Evolutionary conservation across 2,113 vertebrate species (phyloP), one percentile per base, ranked within the genome.

Genomic region (Entelurus aequoreus): DNA sequence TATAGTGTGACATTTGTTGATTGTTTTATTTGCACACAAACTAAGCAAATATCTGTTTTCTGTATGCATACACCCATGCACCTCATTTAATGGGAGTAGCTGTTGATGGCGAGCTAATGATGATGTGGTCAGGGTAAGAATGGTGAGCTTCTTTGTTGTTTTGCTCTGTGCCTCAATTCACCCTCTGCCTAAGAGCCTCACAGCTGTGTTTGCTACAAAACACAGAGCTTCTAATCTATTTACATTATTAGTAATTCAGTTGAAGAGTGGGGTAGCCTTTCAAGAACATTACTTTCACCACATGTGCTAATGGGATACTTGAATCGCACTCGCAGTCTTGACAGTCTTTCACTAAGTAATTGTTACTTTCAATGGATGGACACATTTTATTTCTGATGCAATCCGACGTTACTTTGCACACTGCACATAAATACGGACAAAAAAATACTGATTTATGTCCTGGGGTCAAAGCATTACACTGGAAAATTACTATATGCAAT

Each of bases 51-150:
- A 49, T 79, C 49, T 69, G 10, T 69, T 58, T 68, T 65, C 64
- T 9, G 14, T 62, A 10, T 44, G 19, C 51, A 51, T 65, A 57
- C 37, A 68, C 54, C 63, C 19, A 54, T 66, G 49, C 68, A 68
- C 47, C 51, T 54, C 52, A 52, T 66, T 64, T 80, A 51, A 69
- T 64, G 54, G 60, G 47, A 69, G 51, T 53, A 55, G 63, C 40
- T 69, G 62, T 48, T 77, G 63, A 71, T 75, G 54, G 60, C 53
- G 54, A 74, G 58, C 73, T 76, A 63, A 73, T 75, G 44, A 76
- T 64, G 57, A 50, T 57, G 21, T 48, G 46, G 68, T 62, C 38
- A 42, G 16, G 36, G 35, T 16, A 38, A 66, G 55, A 47, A 48
- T 56, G 46, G 51, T 65, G 15, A 57, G 48, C 69, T 61, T 50